Percentiles rank a stretch among this genome's conserved stretches.
These are phyloP conservation scores for Acanthurus tractus DNA, from an alignment of 2,797 vertebrate genomes.

Conservation along the genomic window DNA sequence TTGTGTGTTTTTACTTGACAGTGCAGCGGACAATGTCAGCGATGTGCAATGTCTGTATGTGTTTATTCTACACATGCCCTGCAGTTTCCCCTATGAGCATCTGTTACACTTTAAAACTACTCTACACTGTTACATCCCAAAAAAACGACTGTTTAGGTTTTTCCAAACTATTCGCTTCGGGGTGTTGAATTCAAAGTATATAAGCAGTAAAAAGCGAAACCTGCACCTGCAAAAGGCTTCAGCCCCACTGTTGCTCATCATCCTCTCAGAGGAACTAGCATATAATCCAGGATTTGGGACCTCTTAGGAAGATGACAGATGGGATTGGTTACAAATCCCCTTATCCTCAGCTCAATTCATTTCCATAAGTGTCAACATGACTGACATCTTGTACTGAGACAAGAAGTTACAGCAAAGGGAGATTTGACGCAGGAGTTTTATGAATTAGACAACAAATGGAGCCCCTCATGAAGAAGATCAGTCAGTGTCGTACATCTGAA, in stretches of 20 bases:
- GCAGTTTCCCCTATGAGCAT: background rate
- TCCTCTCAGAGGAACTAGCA: conserved; percentile 55
- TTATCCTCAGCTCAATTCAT: conserved; percentile 77
- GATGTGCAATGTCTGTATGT: background rate
- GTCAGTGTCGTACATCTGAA: conserved; percentile 14
- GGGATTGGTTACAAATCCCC: conserved; percentile 79
- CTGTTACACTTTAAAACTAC: background rate
- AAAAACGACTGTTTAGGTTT: conserved; percentile 1
- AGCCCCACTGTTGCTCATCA: conserved; percentile 50
- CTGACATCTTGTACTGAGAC: conserved; percentile 44
- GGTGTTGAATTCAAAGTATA: background rate
- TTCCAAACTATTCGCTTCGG: background rate
- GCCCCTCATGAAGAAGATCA: background rate
- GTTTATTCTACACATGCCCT: background rate
- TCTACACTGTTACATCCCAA: background rate
- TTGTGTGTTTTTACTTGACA: background rate
- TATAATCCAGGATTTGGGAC: conserved; percentile 76
- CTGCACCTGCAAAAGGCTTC: conserved; percentile 46
- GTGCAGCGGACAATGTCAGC: background rate
- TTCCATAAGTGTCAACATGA: conserved; percentile 76
- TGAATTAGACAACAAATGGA: conserved; percentile 39
- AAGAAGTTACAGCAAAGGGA: conserved; percentile 27
- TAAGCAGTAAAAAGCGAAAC: conserved; percentile 41
- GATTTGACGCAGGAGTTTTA: conserved; percentile 40
- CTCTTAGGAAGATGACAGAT: conserved; percentile 83